Percentiles rank a stretch among this genome's conserved stretches.
phyloP scores from a whole-genome alignment of 2,888 invertebrate genomes.

The Smittia aterrima region DNA sequence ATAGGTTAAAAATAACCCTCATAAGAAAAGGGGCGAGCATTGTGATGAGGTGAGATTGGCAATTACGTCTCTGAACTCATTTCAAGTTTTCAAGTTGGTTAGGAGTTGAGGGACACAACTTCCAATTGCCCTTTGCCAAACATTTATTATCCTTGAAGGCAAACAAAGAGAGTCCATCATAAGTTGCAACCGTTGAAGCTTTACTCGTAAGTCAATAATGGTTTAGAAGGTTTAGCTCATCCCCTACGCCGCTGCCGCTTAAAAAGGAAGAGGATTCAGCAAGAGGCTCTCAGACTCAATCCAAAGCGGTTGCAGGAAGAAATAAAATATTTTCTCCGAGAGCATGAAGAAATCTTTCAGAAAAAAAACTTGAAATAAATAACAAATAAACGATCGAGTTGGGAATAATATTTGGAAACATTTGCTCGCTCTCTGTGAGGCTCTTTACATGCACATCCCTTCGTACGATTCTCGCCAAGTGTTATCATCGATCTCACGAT shows the following conservation, averaged over 20 bases:
- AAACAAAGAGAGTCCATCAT: background rate
- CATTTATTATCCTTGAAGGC: background rate
- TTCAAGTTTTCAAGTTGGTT: too few relatives aligned
- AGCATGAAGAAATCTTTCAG: background rate
- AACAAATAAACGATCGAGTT: conserved; percentile 41
- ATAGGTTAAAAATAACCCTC: background rate
- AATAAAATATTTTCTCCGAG: background rate
- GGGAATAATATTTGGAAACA: conserved; percentile 40
- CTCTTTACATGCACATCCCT: background rate
- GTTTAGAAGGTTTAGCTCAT: too few relatives aligned
- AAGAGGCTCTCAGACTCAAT: background rate
- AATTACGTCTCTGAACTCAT: too few relatives aligned
- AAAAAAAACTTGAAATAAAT: conserved; percentile 37
- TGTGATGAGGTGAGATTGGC: too few relatives aligned
- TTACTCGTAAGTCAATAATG: too few relatives aligned
- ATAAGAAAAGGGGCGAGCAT: background rate
- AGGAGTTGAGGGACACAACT: too few relatives aligned
- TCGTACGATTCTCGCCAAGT: background rate
- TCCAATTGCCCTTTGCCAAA: too few relatives aligned
- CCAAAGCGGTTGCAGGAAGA: background rate
- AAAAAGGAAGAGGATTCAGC: background rate
- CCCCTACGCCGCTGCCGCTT: too few relatives aligned
- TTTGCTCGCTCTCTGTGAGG: background rate
- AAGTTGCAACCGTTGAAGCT: background rate
- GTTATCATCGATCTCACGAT: background rate